Conservation (phyloP, 2,113 vertebrate genomes). For the Misgurnus anguillicaudatus region DNA sequence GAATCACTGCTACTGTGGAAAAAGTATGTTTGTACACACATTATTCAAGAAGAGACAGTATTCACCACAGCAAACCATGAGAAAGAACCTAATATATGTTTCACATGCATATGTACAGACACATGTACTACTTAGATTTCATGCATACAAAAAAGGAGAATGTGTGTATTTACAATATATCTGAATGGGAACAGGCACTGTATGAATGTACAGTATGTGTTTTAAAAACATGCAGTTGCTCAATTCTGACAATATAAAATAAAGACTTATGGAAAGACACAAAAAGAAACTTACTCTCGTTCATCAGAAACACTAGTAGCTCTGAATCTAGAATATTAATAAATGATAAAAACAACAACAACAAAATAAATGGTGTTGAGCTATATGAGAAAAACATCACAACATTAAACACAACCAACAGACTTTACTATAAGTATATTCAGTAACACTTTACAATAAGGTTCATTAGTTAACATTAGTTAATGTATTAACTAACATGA, state of each 20-base stretch:
- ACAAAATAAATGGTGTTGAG: constrained; percentile 13
- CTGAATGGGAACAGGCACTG: neutral
- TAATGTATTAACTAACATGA: no score
- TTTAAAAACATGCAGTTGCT: constrained; percentile 41
- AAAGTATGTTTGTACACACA: neutral
- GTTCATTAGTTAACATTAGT: no score
- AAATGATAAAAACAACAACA: constrained; percentile 52
- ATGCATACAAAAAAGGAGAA: constrained; percentile 12
- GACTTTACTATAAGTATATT: neutral
- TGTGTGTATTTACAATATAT: neutral
- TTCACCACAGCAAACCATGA: constrained; percentile 11
- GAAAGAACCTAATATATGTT: neutral
- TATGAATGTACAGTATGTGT: neutral
- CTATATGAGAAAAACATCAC: neutral
- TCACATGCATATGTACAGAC: constrained; percentile 32
- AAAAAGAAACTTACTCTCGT: constrained; percentile 87
- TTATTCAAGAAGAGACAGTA: neutral
- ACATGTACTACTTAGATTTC: neutral
- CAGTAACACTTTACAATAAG: no score
- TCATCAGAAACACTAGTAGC: constrained; percentile 93
- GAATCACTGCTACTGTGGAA: neutral
- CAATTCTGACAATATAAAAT: constrained; percentile 10
- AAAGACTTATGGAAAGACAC: neutral
- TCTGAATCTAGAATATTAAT: constrained; percentile 90
- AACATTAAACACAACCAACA: neutral